Base-by-base conservation (phyloP, 2,888 invertebrate species). In the Neria commutata region DNA sequence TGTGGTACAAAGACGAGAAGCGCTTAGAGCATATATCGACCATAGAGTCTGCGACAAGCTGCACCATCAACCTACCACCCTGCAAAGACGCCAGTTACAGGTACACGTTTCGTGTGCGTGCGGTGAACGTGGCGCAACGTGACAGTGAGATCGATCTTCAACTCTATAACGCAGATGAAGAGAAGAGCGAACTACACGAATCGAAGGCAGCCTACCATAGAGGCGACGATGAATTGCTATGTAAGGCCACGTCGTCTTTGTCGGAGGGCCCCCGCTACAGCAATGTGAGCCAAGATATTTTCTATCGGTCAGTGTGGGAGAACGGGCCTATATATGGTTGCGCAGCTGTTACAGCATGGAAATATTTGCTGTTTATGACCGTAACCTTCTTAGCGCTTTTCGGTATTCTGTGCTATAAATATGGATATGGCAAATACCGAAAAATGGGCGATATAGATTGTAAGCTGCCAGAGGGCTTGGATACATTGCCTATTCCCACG, bases 391-490 rank as follows among this genome's bases (percentile, higher is more conserved):
- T 62, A 14, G 62, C 66, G 2, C 19, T 65, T 6, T 58, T 58
- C 5, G 54, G 65, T 8, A 58, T 71, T 46, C 55, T 60, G 1
- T 62, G 67, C 0, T 61, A 64, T 50, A 65, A 69, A 23, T 66
- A 69, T 3, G 61, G 61, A 8, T 66, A 64, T 19, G 65, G 67
- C 17, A 69, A 71, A 54, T 67, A 67, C 40, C 64, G 65, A 17
- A 63, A 66, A 61, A 74, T 74, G 72, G 66, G 69, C n/a, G 68
- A 71, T 54, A 71, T 73, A 55, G 56, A 65, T 1, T 67, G 69
- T 25, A 61, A 63, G 14, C 58, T 73, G 14, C 73, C 73, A n/a
- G 67, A 67, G 0, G 73, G 70, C 10, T 59, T 70, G 11, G 68
- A 66, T 52, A 61, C 66, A 26, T 62, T 68, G 47, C 42, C 63